phyloP scores from a whole-genome alignment of 2,888 invertebrate genomes.

The Epistrophe grossulariae region DNA sequence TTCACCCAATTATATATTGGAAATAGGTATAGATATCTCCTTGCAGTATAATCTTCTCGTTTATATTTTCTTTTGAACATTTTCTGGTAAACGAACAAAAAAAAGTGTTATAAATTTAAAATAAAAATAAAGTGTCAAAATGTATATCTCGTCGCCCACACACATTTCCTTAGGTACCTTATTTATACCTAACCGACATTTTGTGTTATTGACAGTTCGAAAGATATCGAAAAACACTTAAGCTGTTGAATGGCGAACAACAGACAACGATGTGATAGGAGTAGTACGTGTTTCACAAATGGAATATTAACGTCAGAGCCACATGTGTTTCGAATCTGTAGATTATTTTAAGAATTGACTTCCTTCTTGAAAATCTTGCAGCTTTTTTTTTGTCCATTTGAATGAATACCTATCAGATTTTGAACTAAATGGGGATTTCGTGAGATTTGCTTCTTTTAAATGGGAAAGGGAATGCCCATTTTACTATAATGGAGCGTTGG shows the following conservation, averaged over 20 bases:
- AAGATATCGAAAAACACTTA: constrained; percentile 33
- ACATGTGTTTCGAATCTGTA: constrained; percentile 21
- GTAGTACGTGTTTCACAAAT: not conserved
- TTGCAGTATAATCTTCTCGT: not conserved
- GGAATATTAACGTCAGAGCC: constrained; percentile 8
- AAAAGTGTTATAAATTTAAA: constrained; percentile 1
- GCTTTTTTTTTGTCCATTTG: not conserved
- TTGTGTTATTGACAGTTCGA: constrained; percentile 20
- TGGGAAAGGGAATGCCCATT: too few species aligned
- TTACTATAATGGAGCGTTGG: too few species aligned
- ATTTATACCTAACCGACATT: not conserved
- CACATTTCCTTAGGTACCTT: not conserved
- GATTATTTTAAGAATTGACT: constrained; percentile 6
- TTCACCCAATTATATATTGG: not conserved
- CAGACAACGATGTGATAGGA: not conserved
- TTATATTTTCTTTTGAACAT: not conserved
- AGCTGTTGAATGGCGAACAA: constrained; percentile 8
- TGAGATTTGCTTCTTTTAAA: not conserved
- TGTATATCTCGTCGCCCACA: constrained; percentile 8
- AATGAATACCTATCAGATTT: constrained; percentile 1
- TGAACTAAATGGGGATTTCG: not conserved
- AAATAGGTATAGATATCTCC: not conserved
- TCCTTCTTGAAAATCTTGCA: constrained; percentile 5
- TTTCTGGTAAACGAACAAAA: not conserved
- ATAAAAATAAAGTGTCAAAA: constrained; percentile 12